A percentile compares a stretch with the other conserved stretches of the same genome.
These are phyloP conservation scores for Formica aserva DNA, from an alignment of 2,888 invertebrate genomes.

Conservation along the genomic window DNA sequence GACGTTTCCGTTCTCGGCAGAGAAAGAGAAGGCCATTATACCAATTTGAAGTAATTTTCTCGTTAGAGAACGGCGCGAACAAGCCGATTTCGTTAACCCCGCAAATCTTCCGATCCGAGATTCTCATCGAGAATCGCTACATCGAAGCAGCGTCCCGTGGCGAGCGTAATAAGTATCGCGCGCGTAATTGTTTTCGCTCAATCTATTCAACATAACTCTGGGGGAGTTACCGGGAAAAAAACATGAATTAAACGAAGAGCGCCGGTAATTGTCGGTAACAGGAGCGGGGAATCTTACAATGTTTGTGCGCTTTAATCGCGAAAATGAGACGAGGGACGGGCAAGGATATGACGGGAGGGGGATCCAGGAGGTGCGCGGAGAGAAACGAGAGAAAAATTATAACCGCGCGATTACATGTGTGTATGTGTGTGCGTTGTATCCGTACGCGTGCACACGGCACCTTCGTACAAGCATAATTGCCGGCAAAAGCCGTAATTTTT, in stretches of 20 bases:
- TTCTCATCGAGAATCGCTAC: conserved; percentile 40
- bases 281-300: conserved; percentile 57
- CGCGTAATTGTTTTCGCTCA: conserved; percentile 47
- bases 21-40: conserved; percentile 7
- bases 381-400: conserved; percentile 58
- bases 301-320: conserved; percentile 70
- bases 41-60: conserved; percentile 47
- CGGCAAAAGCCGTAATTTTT: conserved; percentile 79
- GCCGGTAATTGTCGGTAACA: conserved; percentile 69
- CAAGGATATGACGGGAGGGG: not conserved
- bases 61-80: conserved; percentile 44
- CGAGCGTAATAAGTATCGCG: conserved; percentile 45
- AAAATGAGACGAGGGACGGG: not conserved
- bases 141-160: conserved; percentile 29
- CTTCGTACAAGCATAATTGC: conserved; percentile 72
- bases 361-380: not conserved
- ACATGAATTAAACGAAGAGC: conserved; percentile 52
- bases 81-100: conserved; percentile 47
- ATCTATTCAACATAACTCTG: conserved; percentile 66
- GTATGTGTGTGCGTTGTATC: not conserved
- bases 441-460: conserved; percentile 17
- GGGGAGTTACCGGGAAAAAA: conserved; percentile 31
- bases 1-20: conserved; percentile 19
- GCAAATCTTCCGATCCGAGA: conserved; percentile 28
- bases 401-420: conserved; percentile 66